Conservation (phyloP, 1,140 invertebrate species). For the Manduca sexta region DNA sequence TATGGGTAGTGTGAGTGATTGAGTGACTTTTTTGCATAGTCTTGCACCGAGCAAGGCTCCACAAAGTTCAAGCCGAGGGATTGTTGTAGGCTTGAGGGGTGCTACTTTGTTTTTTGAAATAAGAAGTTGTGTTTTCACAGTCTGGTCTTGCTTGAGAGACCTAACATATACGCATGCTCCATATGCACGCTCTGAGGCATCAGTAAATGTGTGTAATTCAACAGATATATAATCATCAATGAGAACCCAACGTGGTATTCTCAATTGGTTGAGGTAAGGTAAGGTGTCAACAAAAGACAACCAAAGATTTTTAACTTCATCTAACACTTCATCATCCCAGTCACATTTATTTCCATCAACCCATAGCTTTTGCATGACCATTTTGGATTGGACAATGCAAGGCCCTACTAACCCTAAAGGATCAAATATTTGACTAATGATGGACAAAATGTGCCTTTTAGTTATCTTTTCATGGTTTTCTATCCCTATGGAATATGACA, state of each 20-base stretch:
- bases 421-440: slow-evolving; percentile 19
- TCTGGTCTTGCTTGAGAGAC: slow-evolving; percentile 6
- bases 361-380: slow-evolving; percentile 14
- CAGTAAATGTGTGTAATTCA: slow-evolving; percentile 19
- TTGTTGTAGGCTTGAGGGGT: neutral
- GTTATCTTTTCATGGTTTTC: slow-evolving; percentile 3
- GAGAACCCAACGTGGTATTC: slow-evolving; percentile 11
- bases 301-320: slow-evolving; percentile 8
- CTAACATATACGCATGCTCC: slow-evolving; percentile 20
- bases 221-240: neutral
- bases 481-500: slow-evolving; percentile 10
- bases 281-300: slow-evolving; percentile 10
- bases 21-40: slow-evolving; percentile 10
- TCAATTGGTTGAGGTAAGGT: slow-evolving; percentile 9
- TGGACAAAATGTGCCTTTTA: slow-evolving; percentile 13
- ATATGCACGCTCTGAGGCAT: slow-evolving; percentile 19
- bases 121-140: slow-evolving; percentile 1
- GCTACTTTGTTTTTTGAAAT: neutral
- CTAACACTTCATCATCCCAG: slow-evolving; percentile 12
- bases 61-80: slow-evolving; percentile 13
- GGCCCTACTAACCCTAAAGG: slow-evolving; percentile 17
- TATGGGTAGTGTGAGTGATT: slow-evolving; percentile 11
- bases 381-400: slow-evolving; percentile 15
- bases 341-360: slow-evolving; percentile 6
- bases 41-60: slow-evolving; percentile 17